Conservation (phyloP, 1,140 invertebrate genomes). For the Tetranychus urticae region DNA sequence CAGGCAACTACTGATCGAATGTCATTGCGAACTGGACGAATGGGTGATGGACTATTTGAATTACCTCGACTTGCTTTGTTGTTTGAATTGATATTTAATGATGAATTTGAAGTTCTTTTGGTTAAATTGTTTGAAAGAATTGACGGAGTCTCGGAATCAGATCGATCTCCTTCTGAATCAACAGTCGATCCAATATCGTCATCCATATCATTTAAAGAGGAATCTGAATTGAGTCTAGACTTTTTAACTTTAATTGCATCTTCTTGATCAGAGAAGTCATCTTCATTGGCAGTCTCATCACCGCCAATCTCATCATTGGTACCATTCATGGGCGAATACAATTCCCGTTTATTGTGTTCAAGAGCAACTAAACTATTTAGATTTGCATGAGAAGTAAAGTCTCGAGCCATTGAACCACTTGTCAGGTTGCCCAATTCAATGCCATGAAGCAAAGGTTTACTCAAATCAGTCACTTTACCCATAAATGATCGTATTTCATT, state of each 20-base stretch:
- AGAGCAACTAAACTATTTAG: background rate
- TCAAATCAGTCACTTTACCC: constrained; percentile 40
- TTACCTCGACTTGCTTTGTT: background rate
- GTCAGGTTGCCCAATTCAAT: background rate
- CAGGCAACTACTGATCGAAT: background rate
- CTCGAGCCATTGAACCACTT: background rate
- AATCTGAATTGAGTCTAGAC: constrained; percentile 1
- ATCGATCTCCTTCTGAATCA: background rate
- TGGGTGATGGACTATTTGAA: background rate
- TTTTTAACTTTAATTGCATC: background rate
- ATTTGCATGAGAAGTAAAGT: background rate
- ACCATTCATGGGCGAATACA: background rate
- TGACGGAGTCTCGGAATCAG: background rate
- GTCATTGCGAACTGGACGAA: background rate
- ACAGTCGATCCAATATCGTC: background rate
- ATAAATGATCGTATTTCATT: constrained; percentile 58
- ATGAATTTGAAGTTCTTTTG: background rate
- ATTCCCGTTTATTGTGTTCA: background rate
- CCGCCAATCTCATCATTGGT: background rate
- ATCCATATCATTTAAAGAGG: background rate
- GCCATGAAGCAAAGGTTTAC: background rate
- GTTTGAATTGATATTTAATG: background rate
- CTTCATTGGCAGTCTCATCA: background rate
- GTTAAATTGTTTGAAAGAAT: background rate
- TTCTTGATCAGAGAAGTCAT: background rate